Conservation (phyloP, 2,888 invertebrate genomes). For the Andrena hattorfiana region DNA sequence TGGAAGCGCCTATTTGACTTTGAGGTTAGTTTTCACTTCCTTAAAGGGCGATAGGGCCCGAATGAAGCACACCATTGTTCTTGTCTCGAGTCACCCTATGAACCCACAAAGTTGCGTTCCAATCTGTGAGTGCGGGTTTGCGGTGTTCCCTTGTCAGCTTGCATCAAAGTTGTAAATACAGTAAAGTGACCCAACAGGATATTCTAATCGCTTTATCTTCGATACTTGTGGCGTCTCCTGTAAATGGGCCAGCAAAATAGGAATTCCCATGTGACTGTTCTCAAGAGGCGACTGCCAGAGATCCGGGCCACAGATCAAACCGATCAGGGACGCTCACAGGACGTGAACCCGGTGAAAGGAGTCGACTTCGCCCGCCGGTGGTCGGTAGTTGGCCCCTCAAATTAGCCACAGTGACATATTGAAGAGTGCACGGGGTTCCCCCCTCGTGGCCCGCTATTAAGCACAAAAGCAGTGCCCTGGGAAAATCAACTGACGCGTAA, state of each 20-base stretch:
- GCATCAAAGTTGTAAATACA: not conserved
- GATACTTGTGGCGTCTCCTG: not conserved
- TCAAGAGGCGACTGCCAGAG: not conserved
- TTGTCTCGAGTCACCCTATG: no score
- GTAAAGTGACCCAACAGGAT: not conserved
- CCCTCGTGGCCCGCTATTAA: constrained; percentile 37
- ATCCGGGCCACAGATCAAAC: constrained; percentile 16
- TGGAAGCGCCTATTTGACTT: no score
- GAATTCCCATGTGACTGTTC: constrained; percentile 10
- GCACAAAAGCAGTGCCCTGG: constrained; percentile 77
- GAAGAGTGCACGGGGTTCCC: constrained; percentile 68
- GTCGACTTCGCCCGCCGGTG: constrained; percentile 59
- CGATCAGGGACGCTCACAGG: constrained; percentile 25
- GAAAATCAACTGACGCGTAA: constrained; percentile 85
- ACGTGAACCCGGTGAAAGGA: constrained; percentile 38
- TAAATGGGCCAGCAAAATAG: not conserved
- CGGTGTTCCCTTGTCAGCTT: no score
- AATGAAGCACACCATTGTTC: no score
- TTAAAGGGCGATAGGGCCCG: no score
- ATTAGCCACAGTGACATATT: constrained; percentile 85
- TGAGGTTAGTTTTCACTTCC: no score
- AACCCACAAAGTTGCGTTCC: no score
- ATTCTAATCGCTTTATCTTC: no score
- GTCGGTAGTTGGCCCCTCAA: constrained; percentile 79
- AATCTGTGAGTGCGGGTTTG: no score